phyloP scores from a whole-genome alignment of 2,113 vertebrate genomes.

The western clawed frog (Xenopus tropicalis) region UCB_Xtro_10.0 CM004452.2:28531501-28532000 shows the following conservation, averaged over 20 bases:
- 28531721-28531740: too few species aligned
- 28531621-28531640: conserved; percentile 33
- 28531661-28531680: conserved; percentile 10
- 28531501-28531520: too few species aligned
- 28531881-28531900: background rate
- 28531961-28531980: conserved; percentile 6
- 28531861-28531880: background rate
- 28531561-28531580: background rate
- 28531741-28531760: too few species aligned
- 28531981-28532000: conserved; percentile 13
- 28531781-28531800: too few species aligned
- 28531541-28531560: background rate
- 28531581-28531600: conserved; percentile 13
- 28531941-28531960: conserved; percentile 22
- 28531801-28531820: too few species aligned
- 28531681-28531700: background rate
- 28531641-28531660: conserved; percentile 1
- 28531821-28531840: too few species aligned
- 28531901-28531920: background rate
- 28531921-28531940: background rate
- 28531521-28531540: background rate
- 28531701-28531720: background rate
- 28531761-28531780: too few species aligned
- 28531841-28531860: too few species aligned
- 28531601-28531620: conserved; percentile 25